Base-by-base conservation (phyloP, 1,140 invertebrate genomes). In the Neotoxoptera formosana region DNA sequence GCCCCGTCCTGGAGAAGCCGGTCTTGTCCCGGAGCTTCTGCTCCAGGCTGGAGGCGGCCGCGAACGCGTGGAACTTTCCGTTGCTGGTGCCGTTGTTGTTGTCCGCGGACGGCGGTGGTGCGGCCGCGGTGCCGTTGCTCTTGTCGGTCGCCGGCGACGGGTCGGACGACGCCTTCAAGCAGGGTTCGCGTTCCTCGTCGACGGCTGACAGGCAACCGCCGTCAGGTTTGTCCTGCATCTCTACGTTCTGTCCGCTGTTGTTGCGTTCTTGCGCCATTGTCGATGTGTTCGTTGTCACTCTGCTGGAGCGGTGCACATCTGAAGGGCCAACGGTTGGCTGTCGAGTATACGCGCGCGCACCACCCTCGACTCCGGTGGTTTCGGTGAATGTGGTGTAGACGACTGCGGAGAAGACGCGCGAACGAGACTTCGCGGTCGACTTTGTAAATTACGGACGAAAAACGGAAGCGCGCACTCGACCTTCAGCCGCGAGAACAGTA, bases 1-100 rank as follows among this genome's bases (percentile, higher is more conserved):
- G n/a, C 1, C 94, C 94, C 9, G 92, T n/a, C 34, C 94, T 88
- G 36, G 94, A 94, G 23, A 94, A 94, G 30, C 94, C 94, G 25
- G 94, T 94, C 87, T 94, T 94, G 36, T 94, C 90, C n/a, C 91
- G 91, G 21, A 93, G 81, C n/a, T 93, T 93, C 23, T 86, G 81
- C 30, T 93, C 91, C 48, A 93, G 81, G 23, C 48, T 86, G 36
- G 91, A 86, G 81, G 81, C 91, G 34, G 81, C 81, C 36, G 81
- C 81, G 81, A 93, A 41, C 81, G 81, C 48, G 34, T 84, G 48
- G 14, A 93, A 93, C 48, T 93, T 93, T 9, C 91, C 91, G 36
- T 34, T 51, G 25, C 48, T 36, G 91, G 25, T 93, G 48, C 34
- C 56, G 90, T 84, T 93, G 76, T 86, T 93, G 47, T 93, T 56